These are phyloP conservation scores for Formica aserva DNA, from an alignment of 2,888 invertebrate genomes.

Conservation along the genomic window DNA sequence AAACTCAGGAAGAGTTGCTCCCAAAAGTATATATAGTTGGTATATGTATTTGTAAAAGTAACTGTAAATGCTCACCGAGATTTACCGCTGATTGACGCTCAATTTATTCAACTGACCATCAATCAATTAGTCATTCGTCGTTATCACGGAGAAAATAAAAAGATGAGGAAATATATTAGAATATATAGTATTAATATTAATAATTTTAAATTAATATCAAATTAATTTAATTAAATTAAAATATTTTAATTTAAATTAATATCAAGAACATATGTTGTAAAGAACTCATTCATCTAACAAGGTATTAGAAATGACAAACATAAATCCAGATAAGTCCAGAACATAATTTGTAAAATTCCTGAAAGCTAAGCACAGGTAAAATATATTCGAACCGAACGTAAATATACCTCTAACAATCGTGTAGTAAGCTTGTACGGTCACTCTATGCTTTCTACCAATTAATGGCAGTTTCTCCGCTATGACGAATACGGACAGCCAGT, in stretches of 20 bases:
- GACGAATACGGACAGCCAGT: conserved; percentile 41
- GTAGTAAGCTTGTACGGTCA: conserved; percentile 23
- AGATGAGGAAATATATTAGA: neutral
- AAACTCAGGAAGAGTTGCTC: conserved; percentile 13
- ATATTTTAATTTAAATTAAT: conserved; percentile 2
- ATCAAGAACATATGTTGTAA: neutral
- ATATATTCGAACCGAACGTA: neutral
- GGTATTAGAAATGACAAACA: neutral
- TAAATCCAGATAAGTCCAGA: conserved; percentile 17
- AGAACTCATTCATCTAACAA: neutral
- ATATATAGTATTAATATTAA: no score
- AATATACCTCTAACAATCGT: conserved; percentile 35
- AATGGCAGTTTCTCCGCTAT: conserved; percentile 53
- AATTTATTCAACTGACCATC: conserved; percentile 32
- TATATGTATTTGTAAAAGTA: conserved; percentile 34
- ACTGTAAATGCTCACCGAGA: conserved; percentile 11
- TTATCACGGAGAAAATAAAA: conserved; percentile 9
- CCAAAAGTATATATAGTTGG: neutral
- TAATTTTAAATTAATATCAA: no score
- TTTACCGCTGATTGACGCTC: conserved; percentile 14
- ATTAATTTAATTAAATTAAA: no score
- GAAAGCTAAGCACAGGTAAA: neutral
- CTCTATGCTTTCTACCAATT: conserved; percentile 56
- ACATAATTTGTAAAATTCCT: conserved; percentile 5
- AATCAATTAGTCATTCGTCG: conserved; percentile 61